Conservation (phyloP, 1,140 invertebrate species). For the Eumeta japonica region DNA sequence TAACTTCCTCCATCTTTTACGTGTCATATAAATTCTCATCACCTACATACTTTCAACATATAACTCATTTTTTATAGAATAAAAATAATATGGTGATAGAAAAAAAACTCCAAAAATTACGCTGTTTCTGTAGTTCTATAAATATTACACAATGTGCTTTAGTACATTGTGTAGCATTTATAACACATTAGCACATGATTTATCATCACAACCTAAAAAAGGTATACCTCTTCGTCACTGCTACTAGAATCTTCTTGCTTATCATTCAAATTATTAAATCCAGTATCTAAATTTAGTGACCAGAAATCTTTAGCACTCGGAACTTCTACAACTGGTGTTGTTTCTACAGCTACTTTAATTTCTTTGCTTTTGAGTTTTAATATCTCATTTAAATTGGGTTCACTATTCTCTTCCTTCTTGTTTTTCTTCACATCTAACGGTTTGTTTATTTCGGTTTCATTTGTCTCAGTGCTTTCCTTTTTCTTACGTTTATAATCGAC, state of each 20-base stretch:
- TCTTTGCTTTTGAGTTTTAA: slow-evolving; percentile 16
- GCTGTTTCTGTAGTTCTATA: no score
- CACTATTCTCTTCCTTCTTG: slow-evolving; percentile 20
- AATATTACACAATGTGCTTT: no score
- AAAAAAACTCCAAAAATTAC: no score
- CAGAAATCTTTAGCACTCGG: slow-evolving; percentile 53
- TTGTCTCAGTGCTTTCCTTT: slow-evolving; percentile 10
- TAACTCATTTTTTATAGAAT: no score
- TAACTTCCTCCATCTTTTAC: no score
- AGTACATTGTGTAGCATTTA: no score
- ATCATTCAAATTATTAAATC: slow-evolving; percentile 16
- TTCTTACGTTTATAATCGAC: slow-evolving; percentile 23
- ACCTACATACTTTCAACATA: no score
- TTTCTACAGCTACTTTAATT: slow-evolving; percentile 23
- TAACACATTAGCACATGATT: no score
- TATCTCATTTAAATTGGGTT: slow-evolving; percentile 9
- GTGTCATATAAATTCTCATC: no score
- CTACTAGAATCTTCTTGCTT: slow-evolving; percentile 35
- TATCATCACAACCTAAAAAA: no score
- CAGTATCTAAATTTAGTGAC: slow-evolving; percentile 17
- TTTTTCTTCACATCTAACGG: slow-evolving; percentile 9
- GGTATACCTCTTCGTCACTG: slow-evolving; percentile 44
- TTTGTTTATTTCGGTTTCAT: slow-evolving; percentile 7
- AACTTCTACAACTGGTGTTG: slow-evolving; percentile 33
- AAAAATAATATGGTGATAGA: no score